Percentiles rank a stretch among this genome's conserved stretches.
phyloP scores from a whole-genome alignment of 2,888 invertebrate genomes.

The Acrocyrtus sp. region DNA sequence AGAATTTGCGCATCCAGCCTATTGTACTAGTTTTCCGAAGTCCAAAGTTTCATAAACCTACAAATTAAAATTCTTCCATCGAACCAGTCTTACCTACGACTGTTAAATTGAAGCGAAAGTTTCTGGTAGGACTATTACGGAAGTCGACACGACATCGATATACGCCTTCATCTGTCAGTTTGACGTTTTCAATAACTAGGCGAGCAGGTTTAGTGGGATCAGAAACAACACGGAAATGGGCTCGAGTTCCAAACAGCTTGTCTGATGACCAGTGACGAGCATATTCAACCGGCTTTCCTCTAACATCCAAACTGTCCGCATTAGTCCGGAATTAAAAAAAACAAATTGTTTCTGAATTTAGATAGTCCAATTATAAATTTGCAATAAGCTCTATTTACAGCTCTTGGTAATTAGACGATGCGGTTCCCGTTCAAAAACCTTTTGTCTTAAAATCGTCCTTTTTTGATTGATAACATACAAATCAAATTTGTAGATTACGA shows the following conservation, averaged over 20 bases:
- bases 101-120: slow-evolving; percentile 88
- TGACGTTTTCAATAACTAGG: slow-evolving; percentile 84
- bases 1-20: background rate
- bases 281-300: slow-evolving; percentile 82
- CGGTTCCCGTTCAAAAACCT: too few relatives aligned
- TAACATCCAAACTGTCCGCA: slow-evolving; percentile 77
- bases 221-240: slow-evolving; percentile 82
- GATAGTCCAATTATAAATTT: too few relatives aligned
- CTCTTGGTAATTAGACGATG: too few relatives aligned
- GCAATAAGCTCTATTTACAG: too few relatives aligned
- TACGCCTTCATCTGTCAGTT: slow-evolving; percentile 87
- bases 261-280: slow-evolving; percentile 87
- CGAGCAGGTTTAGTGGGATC: slow-evolving; percentile 75
- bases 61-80: background rate
- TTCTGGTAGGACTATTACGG: slow-evolving; percentile 88
- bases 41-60: background rate
- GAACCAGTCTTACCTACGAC: slow-evolving; percentile 93
- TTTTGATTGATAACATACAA: too few relatives aligned
- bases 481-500: too few relatives aligned
- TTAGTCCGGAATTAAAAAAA: too few relatives aligned
- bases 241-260: slow-evolving; percentile 86
- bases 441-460: too few relatives aligned
- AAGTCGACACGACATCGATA: slow-evolving; percentile 92
- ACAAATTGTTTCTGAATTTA: too few relatives aligned
- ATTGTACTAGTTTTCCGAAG: background rate